These are phyloP conservation scores for Bombyx mandarina DNA, from an alignment of 1,140 invertebrate species.

Conservation along the genomic window DNA sequence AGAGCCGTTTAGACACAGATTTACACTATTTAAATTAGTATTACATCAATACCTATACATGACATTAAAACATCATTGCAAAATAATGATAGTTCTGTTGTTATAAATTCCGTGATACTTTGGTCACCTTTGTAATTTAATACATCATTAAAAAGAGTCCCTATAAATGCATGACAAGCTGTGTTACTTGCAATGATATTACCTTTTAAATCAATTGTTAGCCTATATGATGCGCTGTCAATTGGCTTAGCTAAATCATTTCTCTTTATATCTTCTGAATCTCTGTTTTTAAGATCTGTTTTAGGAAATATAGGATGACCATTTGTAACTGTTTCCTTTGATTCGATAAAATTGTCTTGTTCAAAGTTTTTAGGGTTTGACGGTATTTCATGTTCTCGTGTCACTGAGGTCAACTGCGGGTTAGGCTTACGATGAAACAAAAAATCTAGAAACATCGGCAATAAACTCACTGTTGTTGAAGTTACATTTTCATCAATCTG, in stretches of 20 bases:
- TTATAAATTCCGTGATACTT: slow-evolving; percentile 44
- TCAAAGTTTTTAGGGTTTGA: no score
- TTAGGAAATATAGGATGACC: neutral
- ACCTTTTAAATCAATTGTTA: slow-evolving; percentile 52
- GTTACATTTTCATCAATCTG: neutral
- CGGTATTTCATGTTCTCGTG: no score
- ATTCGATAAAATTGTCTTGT: no score
- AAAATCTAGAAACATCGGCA: slow-evolving; percentile 35
- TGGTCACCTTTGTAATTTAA: slow-evolving; percentile 31
- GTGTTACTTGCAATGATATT: slow-evolving; percentile 49
- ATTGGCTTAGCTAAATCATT: neutral
- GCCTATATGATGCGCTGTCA: slow-evolving; percentile 9
- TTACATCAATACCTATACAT: slow-evolving; percentile 49
- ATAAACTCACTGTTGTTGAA: slow-evolving; percentile 10
- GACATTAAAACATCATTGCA: slow-evolving; percentile 50
- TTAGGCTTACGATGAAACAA: slow-evolving; percentile 21
- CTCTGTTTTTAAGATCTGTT: slow-evolving; percentile 6
- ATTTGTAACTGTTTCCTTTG: no score
- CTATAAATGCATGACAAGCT: slow-evolving; percentile 55
- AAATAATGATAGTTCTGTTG: slow-evolving; percentile 47
- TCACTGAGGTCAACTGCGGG: no score
- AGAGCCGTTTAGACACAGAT: neutral
- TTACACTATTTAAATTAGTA: slow-evolving; percentile 35
- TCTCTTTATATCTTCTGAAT: slow-evolving; percentile 10
- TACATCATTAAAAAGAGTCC: slow-evolving; percentile 42